Evolutionary conservation across 2,888 invertebrate species (phyloP).

Genomic region (Scrobipalpa costella): DNA sequence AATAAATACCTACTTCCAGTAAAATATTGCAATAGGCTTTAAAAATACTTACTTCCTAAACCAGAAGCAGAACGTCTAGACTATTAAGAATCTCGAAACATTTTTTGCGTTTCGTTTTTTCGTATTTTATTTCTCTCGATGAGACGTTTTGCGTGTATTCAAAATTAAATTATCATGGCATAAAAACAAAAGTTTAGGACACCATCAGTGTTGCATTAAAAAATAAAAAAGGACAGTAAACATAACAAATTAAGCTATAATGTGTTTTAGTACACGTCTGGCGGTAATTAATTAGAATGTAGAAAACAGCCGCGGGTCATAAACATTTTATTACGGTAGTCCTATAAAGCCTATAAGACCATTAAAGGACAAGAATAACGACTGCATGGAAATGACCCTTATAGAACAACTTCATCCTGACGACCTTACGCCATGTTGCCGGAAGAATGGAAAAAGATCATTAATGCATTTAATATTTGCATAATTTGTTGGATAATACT

Average conservation of each 20-base stretch:
- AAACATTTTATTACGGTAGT: background rate
- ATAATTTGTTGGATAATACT: background rate
- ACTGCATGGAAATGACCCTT: background rate
- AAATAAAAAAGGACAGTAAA: background rate
- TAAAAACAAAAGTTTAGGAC: no score
- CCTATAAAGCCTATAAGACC: background rate
- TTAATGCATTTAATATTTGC: background rate
- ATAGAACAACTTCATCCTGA: background rate
- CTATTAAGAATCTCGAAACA: no score
- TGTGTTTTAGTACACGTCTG: background rate
- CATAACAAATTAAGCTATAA: background rate
- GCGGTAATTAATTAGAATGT: constrained; percentile 8
- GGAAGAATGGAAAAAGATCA: background rate
- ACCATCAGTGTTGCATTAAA: background rate
- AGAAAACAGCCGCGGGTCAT: background rate
- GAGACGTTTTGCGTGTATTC: no score
- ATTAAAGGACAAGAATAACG: background rate
- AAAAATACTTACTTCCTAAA: no score
- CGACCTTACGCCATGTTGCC: constrained; percentile 4
- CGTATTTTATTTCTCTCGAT: no score
- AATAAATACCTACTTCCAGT: no score
- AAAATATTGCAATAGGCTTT: no score
- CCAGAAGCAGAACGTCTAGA: no score
- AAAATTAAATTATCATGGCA: no score
- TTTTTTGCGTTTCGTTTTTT: no score